Base-by-base conservation (phyloP, 2,113 vertebrate genomes). In the Rhabdomys dilectus region DNA sequence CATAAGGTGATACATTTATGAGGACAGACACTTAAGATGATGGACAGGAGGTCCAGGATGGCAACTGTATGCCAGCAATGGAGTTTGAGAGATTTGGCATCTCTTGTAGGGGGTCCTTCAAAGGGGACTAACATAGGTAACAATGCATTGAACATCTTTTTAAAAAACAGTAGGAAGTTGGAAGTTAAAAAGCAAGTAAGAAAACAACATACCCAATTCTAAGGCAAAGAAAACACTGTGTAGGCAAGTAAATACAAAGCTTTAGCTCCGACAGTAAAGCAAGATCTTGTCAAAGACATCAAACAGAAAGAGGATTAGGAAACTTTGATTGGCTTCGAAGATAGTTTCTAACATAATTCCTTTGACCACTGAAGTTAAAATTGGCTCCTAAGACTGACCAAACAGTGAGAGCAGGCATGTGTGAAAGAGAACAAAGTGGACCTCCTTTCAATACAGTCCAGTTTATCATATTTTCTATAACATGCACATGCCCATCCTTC, bases 71-170 rank as follows among this genome's bases (percentile, higher is more conserved):
- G 11, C 3, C 48, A 19, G 53, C 1, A 34, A n/a, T 4, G 39
- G 8, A 39, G 39, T 0, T 42, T 0, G 12, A 17, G 81, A 39
- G 64, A 22, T 56, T 1, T 1, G 17, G 56, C 12, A 17, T 3
- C 53, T 39, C 56, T 45, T 88, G 36, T 7, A 2, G 66, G 39
- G 24, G 24, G 1, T 24, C 6, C 42, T 8, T 26, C 56, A 72
- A 72, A 48, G 45, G 42, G 16, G 8, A 80, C 31, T 39, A 0
- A 29, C 31, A n/a, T 6, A 78, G 10, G 42, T 72, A 73, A 56
- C 51, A 72, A 0, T 48, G 24, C 24, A 29, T 36, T 53, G 48
- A 87, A 6, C 21, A 60, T 15, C 10, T 51, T 81, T 42, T 68
- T 31, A 31, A 70, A 76, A 81, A 70, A 19, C 15, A 17, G 39